Percentiles rank a stretch among this genome's conserved stretches.
Evolutionary conservation across 2,888 invertebrate genomes (phyloP).

Genomic region (Cosmopolites sordidus): DNA sequence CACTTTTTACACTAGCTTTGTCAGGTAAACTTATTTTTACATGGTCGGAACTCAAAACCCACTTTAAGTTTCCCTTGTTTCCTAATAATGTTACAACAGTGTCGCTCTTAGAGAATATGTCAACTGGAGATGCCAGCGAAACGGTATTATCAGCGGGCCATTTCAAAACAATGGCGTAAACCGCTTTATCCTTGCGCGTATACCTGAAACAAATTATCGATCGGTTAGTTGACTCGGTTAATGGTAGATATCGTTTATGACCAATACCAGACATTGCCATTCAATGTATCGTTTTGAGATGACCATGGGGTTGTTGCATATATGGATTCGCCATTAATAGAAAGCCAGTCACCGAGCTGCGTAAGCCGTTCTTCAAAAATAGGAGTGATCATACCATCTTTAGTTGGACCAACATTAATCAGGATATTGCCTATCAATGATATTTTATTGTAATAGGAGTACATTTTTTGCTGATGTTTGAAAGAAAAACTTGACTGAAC

Average conservation of each 20-base stretch:
- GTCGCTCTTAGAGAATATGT: slow-evolving; percentile 28
- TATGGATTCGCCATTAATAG: slow-evolving; percentile 79
- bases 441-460: no score
- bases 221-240: background rate
- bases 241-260: no score
- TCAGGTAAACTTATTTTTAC: slow-evolving; percentile 45
- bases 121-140: slow-evolving; percentile 44
- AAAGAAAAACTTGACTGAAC: no score
- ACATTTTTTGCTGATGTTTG: no score
- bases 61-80: slow-evolving; percentile 37
- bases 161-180: slow-evolving; percentile 66
- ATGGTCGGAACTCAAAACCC: slow-evolving; percentile 34
- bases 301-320: slow-evolving; percentile 75
- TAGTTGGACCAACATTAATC: slow-evolving; percentile 85
- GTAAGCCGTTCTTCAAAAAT: slow-evolving; percentile 82
- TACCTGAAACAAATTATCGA: slow-evolving; percentile 26
- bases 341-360: slow-evolving; percentile 76
- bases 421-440: slow-evolving; percentile 70
- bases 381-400: slow-evolving; percentile 78
- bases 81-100: slow-evolving; percentile 53
- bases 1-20: slow-evolving; percentile 45
- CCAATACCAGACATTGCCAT: slow-evolving; percentile 44
- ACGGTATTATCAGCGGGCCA: slow-evolving; percentile 64
- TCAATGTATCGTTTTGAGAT: slow-evolving; percentile 75
- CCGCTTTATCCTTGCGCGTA: slow-evolving; percentile 36